Base-by-base conservation (phyloP, 1,140 invertebrate species). In the Chymomyza costata region DNA sequence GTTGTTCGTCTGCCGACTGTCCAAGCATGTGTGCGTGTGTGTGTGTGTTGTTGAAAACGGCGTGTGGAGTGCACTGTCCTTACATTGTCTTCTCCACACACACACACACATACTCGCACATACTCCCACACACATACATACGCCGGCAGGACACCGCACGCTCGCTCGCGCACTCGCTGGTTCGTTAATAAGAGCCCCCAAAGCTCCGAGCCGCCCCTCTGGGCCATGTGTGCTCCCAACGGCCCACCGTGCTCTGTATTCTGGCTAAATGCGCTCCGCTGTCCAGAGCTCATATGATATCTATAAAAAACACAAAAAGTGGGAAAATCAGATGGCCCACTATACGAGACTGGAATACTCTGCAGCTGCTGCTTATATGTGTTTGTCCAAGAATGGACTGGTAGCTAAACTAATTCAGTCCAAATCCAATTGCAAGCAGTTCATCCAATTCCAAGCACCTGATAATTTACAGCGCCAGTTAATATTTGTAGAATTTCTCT, bases 171-270 rank as follows among this genome's bases (percentile, higher is more conserved):
- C 67, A 55, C 52, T 70, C 67, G 66, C 71, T 76, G 71, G 71
- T 76, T 76, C 71, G 71, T 78, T 76, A 76, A 76, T 76, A 76
- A 78, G 66, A 76, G 71, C 73, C 66, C n/a, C 61, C 70, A 69
- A 41, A 58, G 61, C 56, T 35, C 25, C 50, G 14, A 13, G 34
- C 57, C 16, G 11, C 51, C 28, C 31, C 39, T 30, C 47, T n/a
- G 13, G 18, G 34, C 17, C 63, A 45, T n/a, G 39, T 17, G n/a
- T 25, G 37, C 34, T 47, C 44, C 25, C 18, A 6, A 32, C 46
- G 40, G 30, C 38, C 25, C 34, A 1, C 11, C 6, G 21, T 25
- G 8, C 18, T 16, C 35, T 25, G 18, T 56, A 28, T n/a, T 64
- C 43, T 67, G 66, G 73, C 71, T 71, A 71, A 76, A 74, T 76